phyloP scores from a whole-genome alignment of 92 coral and sea anemone genomes.

The Epizoanthus fatuus region DNA sequence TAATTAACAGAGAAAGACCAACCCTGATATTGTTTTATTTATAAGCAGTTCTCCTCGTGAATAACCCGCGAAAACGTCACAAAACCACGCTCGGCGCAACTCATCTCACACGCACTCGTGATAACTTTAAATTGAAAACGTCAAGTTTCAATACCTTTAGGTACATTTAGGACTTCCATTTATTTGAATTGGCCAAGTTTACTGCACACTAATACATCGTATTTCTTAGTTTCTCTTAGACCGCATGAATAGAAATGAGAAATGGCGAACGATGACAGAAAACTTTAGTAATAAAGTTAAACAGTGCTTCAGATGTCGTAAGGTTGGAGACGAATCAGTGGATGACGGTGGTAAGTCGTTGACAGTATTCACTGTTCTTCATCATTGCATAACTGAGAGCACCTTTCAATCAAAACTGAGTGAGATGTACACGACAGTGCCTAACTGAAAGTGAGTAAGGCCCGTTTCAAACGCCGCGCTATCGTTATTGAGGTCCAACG shows the following conservation, averaged over 20 bases:
- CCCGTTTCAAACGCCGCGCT: no score
- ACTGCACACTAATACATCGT: background rate
- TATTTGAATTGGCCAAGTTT: background rate
- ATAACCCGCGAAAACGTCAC: no score
- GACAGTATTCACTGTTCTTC: background rate
- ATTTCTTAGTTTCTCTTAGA: background rate
- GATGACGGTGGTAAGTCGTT: background rate
- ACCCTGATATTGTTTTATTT: no score
- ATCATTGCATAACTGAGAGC: background rate
- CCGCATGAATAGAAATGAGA: background rate
- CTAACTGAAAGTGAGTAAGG: no score
- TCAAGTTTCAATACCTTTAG: background rate
- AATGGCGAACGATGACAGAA: slow-evolving; percentile 16
- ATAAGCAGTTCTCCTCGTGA: no score
- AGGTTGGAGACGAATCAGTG: background rate
- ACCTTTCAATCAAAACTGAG: background rate
- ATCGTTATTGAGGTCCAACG: no score
- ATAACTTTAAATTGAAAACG: no score
- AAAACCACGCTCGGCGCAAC: no score
- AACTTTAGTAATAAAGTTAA: background rate
- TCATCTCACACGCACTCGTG: no score
- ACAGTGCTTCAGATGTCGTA: background rate
- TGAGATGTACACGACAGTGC: no score
- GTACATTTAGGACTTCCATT: background rate
- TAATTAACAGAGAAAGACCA: no score